Base-by-base conservation (phyloP, 2,113 vertebrate genomes). In the Kryptolebias marmoratus region DNA sequence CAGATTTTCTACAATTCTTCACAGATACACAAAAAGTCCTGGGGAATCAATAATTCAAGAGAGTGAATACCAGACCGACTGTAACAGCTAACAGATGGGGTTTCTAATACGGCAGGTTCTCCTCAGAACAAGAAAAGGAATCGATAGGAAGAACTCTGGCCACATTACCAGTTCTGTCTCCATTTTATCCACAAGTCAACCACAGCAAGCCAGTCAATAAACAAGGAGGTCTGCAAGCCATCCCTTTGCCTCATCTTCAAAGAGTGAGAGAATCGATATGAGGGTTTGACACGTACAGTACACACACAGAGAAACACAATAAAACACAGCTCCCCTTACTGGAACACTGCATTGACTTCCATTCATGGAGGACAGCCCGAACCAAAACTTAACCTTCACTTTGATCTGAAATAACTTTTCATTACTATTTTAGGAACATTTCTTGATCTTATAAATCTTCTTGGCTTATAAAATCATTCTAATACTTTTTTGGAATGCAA, bases 161-260 rank as follows among this genome's bases (percentile, higher is more conserved):
- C 81, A 79, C 82, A 79, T 86, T 78, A 64, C 67, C 71, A 73
- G 87, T 84, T 83, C 85, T 77, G 77, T 84, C 82, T 89, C 75
- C 64, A 84, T 90, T 88, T 88, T 83, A 85, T 87, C 87, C 85
- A 68, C 84, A 71, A 85, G 79, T 86, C 87, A 82, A 79, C 86
- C 87, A 69, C 83, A 77, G 81, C 81, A 65, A 70, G 80, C 18
- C 65, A 52, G 83, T 91, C 90, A 82, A 92, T 90, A 88, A 64
- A 79, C 69, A 61, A 76, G 81, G 76, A 82, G 80, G 83, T 69
- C 83, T 75, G 78, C 73, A 53, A 77, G 73, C 84, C 77, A 71
- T 90, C 76, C 79, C 73, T 77, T 62, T 74, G 77, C 75, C 81
- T 81, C 71, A 54, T 85, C 75, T 81, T 88, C 82, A 82, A 75